phyloP scores from a whole-genome alignment of 2,797 vertebrate species.

The Pantherophis alleghaniensis region DNA sequence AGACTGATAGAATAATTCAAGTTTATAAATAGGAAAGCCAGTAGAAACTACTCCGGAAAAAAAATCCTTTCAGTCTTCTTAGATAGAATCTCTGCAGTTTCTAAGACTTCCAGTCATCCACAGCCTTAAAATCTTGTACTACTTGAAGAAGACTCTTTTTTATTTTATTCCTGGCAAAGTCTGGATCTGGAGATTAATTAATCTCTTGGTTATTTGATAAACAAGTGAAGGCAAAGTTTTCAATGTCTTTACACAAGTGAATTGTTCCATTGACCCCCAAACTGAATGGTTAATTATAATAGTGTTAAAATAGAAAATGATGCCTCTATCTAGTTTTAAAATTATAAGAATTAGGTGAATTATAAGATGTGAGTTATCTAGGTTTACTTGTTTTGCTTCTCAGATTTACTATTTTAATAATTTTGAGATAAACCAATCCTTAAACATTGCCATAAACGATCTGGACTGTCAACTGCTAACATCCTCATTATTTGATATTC shows the following conservation, averaged over 20 bases:
- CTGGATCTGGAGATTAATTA: background rate
- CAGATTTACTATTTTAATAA: constrained; percentile 1
- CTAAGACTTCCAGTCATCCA: background rate
- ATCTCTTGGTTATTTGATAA: constrained; percentile 28
- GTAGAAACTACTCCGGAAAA: background rate
- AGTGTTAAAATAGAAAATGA: background rate
- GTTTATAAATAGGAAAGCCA: constrained; percentile 13
- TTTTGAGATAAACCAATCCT: constrained; percentile 14
- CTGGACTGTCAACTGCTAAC: constrained; percentile 39
- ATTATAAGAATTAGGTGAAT: background rate
- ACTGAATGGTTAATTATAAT: background rate
- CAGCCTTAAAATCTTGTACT: constrained; percentile 13
- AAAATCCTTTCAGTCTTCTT: background rate
- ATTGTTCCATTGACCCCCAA: background rate
- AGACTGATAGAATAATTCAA: background rate
- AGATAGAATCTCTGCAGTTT: constrained; percentile 3
- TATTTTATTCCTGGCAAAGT: background rate
- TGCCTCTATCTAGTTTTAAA: constrained; percentile 6
- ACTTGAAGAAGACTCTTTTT: background rate
- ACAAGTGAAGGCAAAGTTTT: background rate
- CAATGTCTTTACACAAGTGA: background rate
- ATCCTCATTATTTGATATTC: constrained; percentile 40
- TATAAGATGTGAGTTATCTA: background rate
- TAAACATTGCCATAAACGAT: constrained; percentile 25
- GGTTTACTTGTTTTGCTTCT: background rate